Percentiles rank a stretch among this genome's conserved stretches.
These are phyloP conservation scores for Scaptomyza reducta DNA, from an alignment of 2,888 invertebrate genomes.

Conservation along the genomic window DNA sequence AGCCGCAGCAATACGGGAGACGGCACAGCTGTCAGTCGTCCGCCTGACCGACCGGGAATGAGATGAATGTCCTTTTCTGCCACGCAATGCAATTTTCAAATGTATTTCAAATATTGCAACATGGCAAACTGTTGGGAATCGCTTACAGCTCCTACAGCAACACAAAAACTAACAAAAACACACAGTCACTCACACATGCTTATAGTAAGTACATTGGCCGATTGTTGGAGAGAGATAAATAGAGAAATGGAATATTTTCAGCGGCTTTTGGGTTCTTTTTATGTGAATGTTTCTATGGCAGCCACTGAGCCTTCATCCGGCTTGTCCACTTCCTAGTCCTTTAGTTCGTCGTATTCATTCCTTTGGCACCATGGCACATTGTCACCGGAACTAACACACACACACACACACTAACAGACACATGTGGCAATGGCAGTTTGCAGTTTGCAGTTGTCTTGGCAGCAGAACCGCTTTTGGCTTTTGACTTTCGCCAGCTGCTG, in stretches of 20 bases:
- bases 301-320: conserved; percentile 61
- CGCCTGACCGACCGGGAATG: conserved; percentile 29
- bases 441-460: conserved; percentile 68
- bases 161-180: conserved; percentile 9
- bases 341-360: conserved; percentile 50
- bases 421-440: conserved; percentile 54
- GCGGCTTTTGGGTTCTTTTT: conserved; percentile 36
- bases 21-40: conserved; percentile 37
- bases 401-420: conserved; percentile 19
- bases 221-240: background rate
- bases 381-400: conserved; percentile 74
- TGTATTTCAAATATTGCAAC: conserved; percentile 66
- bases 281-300: conserved; percentile 16
- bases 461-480: conserved; percentile 46
- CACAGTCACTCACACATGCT: background rate
- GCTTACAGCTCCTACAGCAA: conserved; percentile 16
- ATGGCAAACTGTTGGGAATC: conserved; percentile 63
- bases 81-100: conserved; percentile 71
- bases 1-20: conserved; percentile 27
- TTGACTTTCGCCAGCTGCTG: conserved; percentile 42
- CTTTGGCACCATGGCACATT: conserved; percentile 71
- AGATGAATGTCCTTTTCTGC: conserved; percentile 54
- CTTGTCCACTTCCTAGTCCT: conserved; percentile 62
- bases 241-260: conserved; percentile 34
- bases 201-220: conserved; percentile 1